phyloP scores from a whole-genome alignment of 23 tunicate genomes.

The Styela clava region DNA sequence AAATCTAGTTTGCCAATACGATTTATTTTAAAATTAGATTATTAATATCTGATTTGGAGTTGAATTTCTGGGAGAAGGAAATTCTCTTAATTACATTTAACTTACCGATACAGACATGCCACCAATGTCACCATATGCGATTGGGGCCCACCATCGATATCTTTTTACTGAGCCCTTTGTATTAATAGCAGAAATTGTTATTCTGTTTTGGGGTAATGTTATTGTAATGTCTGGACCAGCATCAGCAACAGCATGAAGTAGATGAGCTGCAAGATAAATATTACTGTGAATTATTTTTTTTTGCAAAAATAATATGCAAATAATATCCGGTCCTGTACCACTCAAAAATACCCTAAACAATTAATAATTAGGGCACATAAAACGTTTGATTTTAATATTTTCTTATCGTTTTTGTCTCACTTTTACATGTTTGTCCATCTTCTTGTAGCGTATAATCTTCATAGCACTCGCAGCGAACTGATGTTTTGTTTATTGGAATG shows the following conservation, averaged over 20 bases:
- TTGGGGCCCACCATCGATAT: constrained; percentile 27
- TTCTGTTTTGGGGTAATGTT: neutral
- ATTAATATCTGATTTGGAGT: too few relatives aligned
- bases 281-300: too few relatives aligned
- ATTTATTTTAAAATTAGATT: too few relatives aligned
- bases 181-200: constrained; percentile 4
- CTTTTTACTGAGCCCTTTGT: constrained; percentile 3
- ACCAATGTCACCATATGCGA: neutral
- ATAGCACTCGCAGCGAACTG: constrained; percentile 8
- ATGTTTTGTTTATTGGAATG: constrained; percentile 15
- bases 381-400: neutral
- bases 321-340: too few relatives aligned
- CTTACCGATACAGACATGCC: constrained; percentile 18
- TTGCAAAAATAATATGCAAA: too few relatives aligned
- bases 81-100: too few relatives aligned
- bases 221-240: constrained; percentile 34
- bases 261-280: constrained; percentile 14
- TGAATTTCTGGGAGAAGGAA: too few relatives aligned
- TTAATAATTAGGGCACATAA: neutral
- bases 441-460: neutral
- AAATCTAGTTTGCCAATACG: too few relatives aligned
- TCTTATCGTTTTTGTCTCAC: neutral
- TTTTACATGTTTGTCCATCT: constrained; percentile 17
- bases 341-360: neutral
- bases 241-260: constrained; percentile 8